Conservation (phyloP, 2,888 invertebrate species). For the Lobophora halterata region DNA sequence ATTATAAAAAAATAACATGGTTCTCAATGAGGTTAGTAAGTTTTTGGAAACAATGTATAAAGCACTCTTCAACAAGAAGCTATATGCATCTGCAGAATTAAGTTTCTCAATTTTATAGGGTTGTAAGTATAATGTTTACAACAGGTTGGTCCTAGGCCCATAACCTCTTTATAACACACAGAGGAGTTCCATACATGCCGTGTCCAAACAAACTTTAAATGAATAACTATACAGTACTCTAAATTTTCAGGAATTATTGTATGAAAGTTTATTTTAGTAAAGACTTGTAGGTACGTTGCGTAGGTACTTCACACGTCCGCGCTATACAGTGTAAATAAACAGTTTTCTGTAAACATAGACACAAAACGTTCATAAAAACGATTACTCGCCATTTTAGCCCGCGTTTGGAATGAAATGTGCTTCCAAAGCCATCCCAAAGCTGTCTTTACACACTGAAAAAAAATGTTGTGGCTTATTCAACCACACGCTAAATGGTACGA, state of each 20-base stretch:
- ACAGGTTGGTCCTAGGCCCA: background rate
- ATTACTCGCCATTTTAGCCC: conserved; percentile 56
- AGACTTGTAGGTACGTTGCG: conserved; percentile 8
- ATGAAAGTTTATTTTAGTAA: conserved; percentile 3
- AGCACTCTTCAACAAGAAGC: too few species aligned
- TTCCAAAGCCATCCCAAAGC: conserved; percentile 30
- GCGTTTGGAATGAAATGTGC: conserved; percentile 22
- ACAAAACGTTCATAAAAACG: conserved; percentile 63
- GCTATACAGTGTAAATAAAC: conserved; percentile 72
- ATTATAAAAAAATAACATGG: too few species aligned
- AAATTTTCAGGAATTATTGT: conserved; percentile 3
- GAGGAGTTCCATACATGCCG: conserved; percentile 8
- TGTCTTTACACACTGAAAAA: conserved; percentile 41
- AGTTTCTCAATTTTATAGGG: conserved; percentile 9
- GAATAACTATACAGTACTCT: conserved; percentile 2
- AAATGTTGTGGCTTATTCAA: conserved; percentile 28
- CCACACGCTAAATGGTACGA: conserved; percentile 28
- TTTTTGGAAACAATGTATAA: too few species aligned
- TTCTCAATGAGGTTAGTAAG: too few species aligned
- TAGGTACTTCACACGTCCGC: conserved; percentile 33
- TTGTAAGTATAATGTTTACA: conserved; percentile 19
- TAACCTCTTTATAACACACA: conserved; percentile 10
- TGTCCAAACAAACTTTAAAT: background rate
- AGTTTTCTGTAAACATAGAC: conserved; percentile 70
- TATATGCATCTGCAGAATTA: too few species aligned